phyloP scores from a whole-genome alignment of 2,888 invertebrate genomes.

The Lithosia quadra region DNA sequence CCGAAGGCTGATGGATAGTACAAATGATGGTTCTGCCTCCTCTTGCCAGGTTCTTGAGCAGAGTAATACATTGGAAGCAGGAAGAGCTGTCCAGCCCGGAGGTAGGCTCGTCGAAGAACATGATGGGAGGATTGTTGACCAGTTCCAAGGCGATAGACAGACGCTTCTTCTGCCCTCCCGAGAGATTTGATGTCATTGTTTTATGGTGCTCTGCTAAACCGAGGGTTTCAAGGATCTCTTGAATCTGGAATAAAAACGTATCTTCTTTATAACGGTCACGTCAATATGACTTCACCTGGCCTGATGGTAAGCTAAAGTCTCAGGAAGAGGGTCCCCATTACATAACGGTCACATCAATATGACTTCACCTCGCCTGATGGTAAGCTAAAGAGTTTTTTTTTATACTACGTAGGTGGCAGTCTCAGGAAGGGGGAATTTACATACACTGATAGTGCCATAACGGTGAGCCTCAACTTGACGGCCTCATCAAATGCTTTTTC shows the following conservation, averaged over 20 bases:
- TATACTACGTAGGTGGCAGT: too few species aligned
- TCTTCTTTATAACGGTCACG: too few species aligned
- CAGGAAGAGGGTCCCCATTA: too few species aligned
- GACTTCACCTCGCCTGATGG: too few species aligned
- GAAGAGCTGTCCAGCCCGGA: conserved; percentile 98
- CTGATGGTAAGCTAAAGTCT: too few species aligned
- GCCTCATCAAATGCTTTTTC: too few species aligned
- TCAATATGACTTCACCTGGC: too few species aligned
- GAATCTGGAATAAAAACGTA: conserved; percentile 88
- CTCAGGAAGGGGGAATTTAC: too few species aligned
- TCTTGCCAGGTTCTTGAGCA: conserved; percentile 95
- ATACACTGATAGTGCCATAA: too few species aligned
- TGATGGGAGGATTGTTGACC: conserved; percentile 98
- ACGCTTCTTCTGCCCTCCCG: conserved; percentile 98
- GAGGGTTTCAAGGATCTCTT: conserved; percentile 96
- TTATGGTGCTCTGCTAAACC: conserved; percentile 94
- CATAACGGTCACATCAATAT: too few species aligned
- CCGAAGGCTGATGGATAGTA: conserved; percentile 98
- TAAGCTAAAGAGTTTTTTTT: too few species aligned
- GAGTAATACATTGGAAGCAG: conserved; percentile 96
- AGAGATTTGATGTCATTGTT: conserved; percentile 96
- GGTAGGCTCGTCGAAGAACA: conserved; percentile 99
- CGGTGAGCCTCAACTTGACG: too few species aligned
- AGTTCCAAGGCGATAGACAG: conserved; percentile 97
- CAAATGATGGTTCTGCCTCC: conserved; percentile 98